Conservation (phyloP, 1,140 invertebrate genomes). For the Platorchestia sp. region DNA sequence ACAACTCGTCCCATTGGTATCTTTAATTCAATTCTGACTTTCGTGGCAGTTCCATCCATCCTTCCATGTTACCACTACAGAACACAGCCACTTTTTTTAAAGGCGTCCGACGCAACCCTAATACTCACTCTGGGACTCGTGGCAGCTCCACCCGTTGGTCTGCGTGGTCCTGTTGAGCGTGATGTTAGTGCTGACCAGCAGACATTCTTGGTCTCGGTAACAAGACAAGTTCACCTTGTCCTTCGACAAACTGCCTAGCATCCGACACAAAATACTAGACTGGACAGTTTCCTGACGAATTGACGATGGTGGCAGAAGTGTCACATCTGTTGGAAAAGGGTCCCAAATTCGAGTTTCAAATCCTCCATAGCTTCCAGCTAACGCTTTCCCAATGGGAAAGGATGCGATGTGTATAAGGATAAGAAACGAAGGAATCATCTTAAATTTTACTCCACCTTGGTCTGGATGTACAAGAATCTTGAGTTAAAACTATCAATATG, state of each 20-base stretch:
- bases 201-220: not conserved
- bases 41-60: too few relatives aligned
- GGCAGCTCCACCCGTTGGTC: not conserved
- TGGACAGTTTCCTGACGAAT: not conserved
- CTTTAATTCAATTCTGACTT: too few relatives aligned
- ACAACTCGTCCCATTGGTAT: too few relatives aligned
- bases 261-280: not conserved
- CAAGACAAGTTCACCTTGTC: not conserved
- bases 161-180: not conserved
- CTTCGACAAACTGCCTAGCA: not conserved
- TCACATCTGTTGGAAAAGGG: not conserved
- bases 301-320: not conserved
- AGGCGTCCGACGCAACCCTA: not conserved
- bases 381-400: not conserved
- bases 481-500: not conserved
- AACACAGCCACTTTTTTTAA: not conserved
- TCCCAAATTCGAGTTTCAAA: not conserved
- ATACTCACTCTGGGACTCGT: constrained; percentile 9
- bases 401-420: not conserved
- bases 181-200: not conserved
- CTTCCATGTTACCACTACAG: not conserved
- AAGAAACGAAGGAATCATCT: not conserved
- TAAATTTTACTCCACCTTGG: not conserved
- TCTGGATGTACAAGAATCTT: not conserved
- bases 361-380: not conserved